A percentile compares a stretch with the other conserved stretches of the same genome.
These are phyloP conservation scores for Bombus breviceps DNA, from an alignment of 1,140 invertebrate genomes.

Conservation along the genomic window DNA sequence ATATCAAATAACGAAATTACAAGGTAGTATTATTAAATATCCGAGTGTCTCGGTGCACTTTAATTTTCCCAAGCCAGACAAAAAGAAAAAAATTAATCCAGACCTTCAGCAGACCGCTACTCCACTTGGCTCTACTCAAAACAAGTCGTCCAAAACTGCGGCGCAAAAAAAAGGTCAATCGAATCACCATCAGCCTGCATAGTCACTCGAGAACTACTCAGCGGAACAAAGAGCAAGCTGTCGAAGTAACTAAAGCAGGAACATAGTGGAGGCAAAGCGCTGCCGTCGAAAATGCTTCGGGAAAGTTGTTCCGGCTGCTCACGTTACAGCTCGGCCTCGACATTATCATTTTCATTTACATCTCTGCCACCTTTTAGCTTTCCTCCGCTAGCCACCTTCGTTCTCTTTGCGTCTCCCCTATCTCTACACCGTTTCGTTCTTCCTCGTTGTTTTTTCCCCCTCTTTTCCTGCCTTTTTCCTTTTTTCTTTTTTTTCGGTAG, in stretches of 20 bases:
- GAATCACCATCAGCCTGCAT: not conserved
- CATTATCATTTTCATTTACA: conserved; percentile 63
- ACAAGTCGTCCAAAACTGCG: too few species aligned
- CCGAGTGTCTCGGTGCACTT: too few species aligned
- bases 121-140: too few species aligned
- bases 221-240: not conserved
- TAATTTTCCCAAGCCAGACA: too few species aligned
- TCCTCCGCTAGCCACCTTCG: too few species aligned
- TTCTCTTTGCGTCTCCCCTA: not conserved
- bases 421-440: not conserved
- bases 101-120: too few species aligned
- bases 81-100: too few species aligned
- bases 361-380: conserved; percentile 2
- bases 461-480: not conserved
- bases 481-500: not conserved
- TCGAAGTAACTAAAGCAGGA: not conserved
- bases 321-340: conserved; percentile 23
- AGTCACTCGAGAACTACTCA: not conserved
- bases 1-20: too few species aligned
- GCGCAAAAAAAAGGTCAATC: not conserved
- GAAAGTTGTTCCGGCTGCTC: conserved; percentile 2
- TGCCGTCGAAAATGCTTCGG: conserved; percentile 3
- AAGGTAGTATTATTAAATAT: too few species aligned
- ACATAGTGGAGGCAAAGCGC: not conserved
- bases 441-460: too few species aligned